These are phyloP conservation scores for Sinhomidia bicolor DNA, from an alignment of 2,888 invertebrate species.

Conservation along the genomic window DNA sequence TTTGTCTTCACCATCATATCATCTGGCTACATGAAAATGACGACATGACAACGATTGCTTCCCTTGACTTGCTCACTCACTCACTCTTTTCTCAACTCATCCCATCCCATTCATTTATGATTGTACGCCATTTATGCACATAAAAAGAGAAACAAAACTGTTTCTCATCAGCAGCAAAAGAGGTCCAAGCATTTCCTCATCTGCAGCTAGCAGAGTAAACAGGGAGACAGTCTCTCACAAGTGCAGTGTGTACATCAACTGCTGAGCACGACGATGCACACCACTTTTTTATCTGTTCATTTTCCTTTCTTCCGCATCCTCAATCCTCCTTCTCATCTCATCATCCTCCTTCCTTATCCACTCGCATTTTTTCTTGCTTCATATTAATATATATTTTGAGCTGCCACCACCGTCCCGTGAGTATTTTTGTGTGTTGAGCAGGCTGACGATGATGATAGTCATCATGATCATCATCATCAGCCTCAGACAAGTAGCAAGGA, in stretches of 20 bases:
- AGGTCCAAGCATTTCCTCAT: constrained; percentile 39
- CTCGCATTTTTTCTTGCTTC: background rate
- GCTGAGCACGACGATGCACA: too few relatives aligned
- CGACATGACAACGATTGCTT: background rate
- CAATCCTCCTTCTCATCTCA: constrained; percentile 12
- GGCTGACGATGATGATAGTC: background rate
- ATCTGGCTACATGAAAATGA: constrained; percentile 29
- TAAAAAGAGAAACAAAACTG: constrained; percentile 42
- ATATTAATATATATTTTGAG: constrained; percentile 58
- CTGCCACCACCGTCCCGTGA: constrained; percentile 14
- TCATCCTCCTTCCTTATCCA: too few relatives aligned
- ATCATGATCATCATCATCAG: background rate
- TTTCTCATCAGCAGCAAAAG: constrained; percentile 59
- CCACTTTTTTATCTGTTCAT: constrained; percentile 36
- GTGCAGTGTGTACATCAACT: constrained; percentile 7
- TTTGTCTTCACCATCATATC: constrained; percentile 14
- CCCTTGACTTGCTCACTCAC: background rate
- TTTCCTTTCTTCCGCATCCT: constrained; percentile 46
- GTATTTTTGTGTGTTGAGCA: too few relatives aligned
- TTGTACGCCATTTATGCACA: background rate
- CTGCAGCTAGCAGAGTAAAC: background rate
- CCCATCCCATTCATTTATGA: background rate
- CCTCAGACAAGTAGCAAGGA: background rate
- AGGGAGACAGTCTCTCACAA: background rate
- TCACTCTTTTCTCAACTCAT: constrained; percentile 34